Evolutionary conservation across 2,113 vertebrate species (phyloP), one percentile per base, ranked within the genome.

Genomic region (Albula goreensis): DNA sequence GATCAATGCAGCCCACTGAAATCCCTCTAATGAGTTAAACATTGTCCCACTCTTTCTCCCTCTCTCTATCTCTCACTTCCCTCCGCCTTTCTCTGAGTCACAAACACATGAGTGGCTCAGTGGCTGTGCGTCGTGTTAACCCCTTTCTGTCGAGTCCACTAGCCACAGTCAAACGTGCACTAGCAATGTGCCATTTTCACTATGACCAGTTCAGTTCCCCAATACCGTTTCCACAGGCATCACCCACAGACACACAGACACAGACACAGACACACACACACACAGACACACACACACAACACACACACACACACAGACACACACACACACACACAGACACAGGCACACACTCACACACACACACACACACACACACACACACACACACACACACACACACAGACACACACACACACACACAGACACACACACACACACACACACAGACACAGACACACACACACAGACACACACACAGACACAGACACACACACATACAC

Each of bases 61-160:
- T 77, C 78, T 53, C 84, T 51, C 60, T 74, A 49, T 83, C 41
- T 83, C 52, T 52, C 70, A 50, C 78, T 50, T 48, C 78, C 77
- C 57, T 49, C 80, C 50, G 2, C 50, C 81, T 85, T 86, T 66
- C 81, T 87, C 90, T 93, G 92, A 93, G 89, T 92, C 93, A 93
- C 88, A 86, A 88, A 93, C 92, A 92, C 94, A 93, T 92, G 92
- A 93, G 92, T 85, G 84, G 88, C 85, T 90, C 90, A 50, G 83
- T 79, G 63, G 83, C 89, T 88, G 85, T 84, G 80, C 88, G 80
- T 83, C 83, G 53, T 12, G n/a, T 87, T 91, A 92, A 94, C 90
- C 86, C 89, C 86, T 81, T n/a, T 90, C 81, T 53, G 2, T 57
- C 86, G 87, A 86, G 53, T 52, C 87, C 83, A 53, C 52, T 19